Evolutionary conservation across 2,113 vertebrate genomes (phyloP).

Genomic region (Leptobrachium leishanense): DNA sequence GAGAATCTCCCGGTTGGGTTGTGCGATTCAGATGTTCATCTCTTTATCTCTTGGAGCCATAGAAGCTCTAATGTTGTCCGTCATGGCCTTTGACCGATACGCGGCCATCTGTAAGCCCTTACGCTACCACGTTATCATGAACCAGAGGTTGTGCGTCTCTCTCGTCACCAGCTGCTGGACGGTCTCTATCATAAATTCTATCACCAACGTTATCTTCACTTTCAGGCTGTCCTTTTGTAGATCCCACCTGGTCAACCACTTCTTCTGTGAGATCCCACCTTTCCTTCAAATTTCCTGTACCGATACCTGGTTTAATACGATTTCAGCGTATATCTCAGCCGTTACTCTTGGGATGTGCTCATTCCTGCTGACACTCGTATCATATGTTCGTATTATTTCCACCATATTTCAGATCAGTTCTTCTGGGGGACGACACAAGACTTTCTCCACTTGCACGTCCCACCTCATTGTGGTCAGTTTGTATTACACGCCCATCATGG

Average conservation of each 20-base stretch:
- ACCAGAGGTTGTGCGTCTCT: not conserved
- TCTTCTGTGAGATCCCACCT: slow-evolving; percentile 20
- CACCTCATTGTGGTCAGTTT: slow-evolving; percentile 23
- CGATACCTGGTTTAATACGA: not conserved
- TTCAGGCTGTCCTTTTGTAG: slow-evolving; percentile 2
- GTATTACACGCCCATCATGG: slow-evolving; percentile 22
- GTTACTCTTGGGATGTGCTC: not conserved
- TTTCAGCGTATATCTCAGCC: not conserved
- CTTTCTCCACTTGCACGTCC: slow-evolving; percentile 32
- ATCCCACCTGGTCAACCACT: slow-evolving; percentile 16
- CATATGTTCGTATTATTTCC: slow-evolving; percentile 14
- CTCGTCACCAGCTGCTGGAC: not conserved
- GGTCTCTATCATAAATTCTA: not conserved
- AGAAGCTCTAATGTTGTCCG: not conserved
- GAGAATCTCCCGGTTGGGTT: not conserved
- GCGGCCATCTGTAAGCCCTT: slow-evolving; percentile 14
- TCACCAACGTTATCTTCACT: not conserved
- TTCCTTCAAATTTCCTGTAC: slow-evolving; percentile 22
- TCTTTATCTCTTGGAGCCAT: slow-evolving; percentile 15
- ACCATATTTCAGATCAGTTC: not conserved
- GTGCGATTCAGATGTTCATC: not conserved
- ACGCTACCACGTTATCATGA: slow-evolving; percentile 27
- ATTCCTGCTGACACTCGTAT: not conserved
- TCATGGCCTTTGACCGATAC: slow-evolving; percentile 2
- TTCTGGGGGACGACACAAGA: not conserved